A percentile compares a stretch with the other conserved stretches of the same genome.
Conservation (phyloP, 2,113 vertebrate species). For the Galemys pyrenaicus region DNA sequence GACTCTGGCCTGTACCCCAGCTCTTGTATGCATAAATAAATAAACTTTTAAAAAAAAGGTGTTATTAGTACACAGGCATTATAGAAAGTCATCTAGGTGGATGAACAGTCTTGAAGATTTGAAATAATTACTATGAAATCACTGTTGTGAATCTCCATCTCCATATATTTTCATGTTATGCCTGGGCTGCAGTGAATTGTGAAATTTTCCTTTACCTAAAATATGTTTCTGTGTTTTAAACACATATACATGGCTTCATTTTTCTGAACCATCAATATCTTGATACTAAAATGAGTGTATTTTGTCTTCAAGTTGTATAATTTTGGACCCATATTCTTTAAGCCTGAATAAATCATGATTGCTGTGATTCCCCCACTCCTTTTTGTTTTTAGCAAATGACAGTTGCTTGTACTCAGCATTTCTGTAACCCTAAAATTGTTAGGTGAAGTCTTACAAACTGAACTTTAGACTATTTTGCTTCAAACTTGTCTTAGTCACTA, state of each 20-base stretch:
- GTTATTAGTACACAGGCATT: neutral
- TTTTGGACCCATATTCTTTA: constrained; percentile 16
- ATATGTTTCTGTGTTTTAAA: constrained; percentile 11
- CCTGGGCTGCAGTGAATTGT: neutral
- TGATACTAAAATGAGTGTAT: neutral
- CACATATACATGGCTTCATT: neutral
- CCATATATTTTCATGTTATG: neutral
- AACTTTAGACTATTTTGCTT: neutral
- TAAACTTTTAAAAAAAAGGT: too few species aligned
- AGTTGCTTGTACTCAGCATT: neutral
- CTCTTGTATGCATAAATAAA: too few species aligned
- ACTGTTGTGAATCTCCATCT: neutral
- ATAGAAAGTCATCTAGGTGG: neutral
- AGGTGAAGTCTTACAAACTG: neutral
- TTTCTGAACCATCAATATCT: neutral
- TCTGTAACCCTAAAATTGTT: neutral
- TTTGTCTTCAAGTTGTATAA: neutral
- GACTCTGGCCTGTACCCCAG: too few species aligned
- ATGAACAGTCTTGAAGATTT: neutral
- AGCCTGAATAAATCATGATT: neutral
- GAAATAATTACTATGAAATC: neutral
- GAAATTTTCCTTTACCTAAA: constrained; percentile 6
- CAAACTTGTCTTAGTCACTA: neutral
- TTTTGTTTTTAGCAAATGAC: neutral
- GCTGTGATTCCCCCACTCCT: neutral